Base-by-base conservation (phyloP, 2,888 invertebrate species). In the Caenorhabditis sinica region DNA sequence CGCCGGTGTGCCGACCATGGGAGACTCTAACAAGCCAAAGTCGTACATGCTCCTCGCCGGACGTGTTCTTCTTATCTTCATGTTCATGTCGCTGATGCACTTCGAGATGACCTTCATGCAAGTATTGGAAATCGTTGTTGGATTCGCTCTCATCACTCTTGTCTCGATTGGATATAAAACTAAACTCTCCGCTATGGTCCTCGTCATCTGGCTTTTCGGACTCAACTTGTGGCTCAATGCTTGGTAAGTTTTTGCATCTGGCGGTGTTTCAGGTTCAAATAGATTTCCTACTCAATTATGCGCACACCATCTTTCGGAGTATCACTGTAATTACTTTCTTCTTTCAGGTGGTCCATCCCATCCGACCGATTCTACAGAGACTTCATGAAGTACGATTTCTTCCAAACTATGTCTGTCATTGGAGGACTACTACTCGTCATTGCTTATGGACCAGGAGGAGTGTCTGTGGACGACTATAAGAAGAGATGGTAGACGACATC, bases 391-490 rank as follows among this genome's bases (percentile, higher is more conserved):
- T 99, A 99, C 93, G 99, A 99, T 94, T 99, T 99, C 95, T 96
- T 96, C 83, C 95, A 91, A 96, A 99, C 99, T 56, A 94, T 98
- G 92, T 98, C 98, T 58, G 99, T 99, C 86, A 96, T 99, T 93
- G 99, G 99, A 87, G 99, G 92, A 60, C 95, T 99, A 30, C 94
- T 99, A 79, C 96, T 99, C 96, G 97, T 99, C 90, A 98, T 99
- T 15, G 96, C 96, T 86, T 95, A 98, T 87, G 99, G 99, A 45
- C 99, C 99, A 51, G 99, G 99, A 83, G 97, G 97, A 77, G 97
- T 98, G 53, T 98, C 98, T 86, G 97, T 99, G 97, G 99, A 99
- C 94, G 98, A 98, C 93, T 97, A 98, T 94, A 99, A 99, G 95
- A 99, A 99, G 94, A 96, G 96, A 93, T 99, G 97, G 97, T 97